Percentiles rank a stretch among this genome's conserved stretches.
Conservation (phyloP, 2,888 invertebrate genomes). For the Pseudanteris insignis region DNA sequence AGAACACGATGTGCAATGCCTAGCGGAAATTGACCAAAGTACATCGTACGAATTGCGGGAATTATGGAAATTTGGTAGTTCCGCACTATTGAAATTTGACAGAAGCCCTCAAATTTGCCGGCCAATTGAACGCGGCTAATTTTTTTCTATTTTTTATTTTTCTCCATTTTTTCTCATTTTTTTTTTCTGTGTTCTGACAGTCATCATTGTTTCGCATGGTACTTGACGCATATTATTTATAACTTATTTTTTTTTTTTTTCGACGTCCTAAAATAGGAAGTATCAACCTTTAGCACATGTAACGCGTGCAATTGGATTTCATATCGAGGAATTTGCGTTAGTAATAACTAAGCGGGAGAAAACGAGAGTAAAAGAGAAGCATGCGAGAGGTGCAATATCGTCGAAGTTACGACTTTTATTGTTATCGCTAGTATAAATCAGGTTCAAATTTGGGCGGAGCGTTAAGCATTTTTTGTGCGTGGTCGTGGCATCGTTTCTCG, state of each 20-base stretch:
- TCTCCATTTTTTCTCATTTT: not conserved
- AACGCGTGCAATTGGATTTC: constrained; percentile 34
- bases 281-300: too few relatives aligned
- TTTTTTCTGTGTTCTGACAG: too few relatives aligned
- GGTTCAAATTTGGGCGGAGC: constrained; percentile 20
- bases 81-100: constrained; percentile 40
- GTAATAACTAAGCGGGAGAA: constrained; percentile 21
- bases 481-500: constrained; percentile 13
- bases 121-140: constrained; percentile 22
- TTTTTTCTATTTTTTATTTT: constrained; percentile 9
- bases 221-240: too few relatives aligned
- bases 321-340: constrained; percentile 15
- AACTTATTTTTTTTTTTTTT: too few relatives aligned
- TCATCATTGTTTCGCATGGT: too few relatives aligned
- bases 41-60: constrained; percentile 52
- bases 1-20: constrained; percentile 25
- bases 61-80: constrained; percentile 54
- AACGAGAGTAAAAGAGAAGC: not conserved
- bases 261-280: too few relatives aligned
- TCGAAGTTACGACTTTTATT: constrained; percentile 39
- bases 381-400: constrained; percentile 20
- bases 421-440: constrained; percentile 37
- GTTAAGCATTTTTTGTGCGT: constrained; percentile 14
- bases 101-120: constrained; percentile 23
- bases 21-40: constrained; percentile 45